phyloP scores from a whole-genome alignment of 2,113 vertebrate genomes.

The Chlamydotis undulata region DNA sequence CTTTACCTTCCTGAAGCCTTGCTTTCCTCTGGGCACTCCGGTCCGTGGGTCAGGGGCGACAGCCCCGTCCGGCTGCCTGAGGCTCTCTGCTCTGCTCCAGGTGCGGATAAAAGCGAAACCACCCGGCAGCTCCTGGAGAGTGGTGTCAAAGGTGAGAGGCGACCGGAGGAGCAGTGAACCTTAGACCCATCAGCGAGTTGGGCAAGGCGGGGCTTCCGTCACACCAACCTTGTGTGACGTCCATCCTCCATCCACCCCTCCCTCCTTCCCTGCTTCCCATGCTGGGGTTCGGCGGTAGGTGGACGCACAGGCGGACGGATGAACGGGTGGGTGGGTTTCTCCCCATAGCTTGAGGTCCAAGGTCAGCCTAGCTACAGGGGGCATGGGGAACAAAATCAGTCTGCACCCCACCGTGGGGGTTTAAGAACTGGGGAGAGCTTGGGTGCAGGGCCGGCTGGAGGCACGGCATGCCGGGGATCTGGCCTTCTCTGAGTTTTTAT shows the following conservation, averaged over 20 bases:
- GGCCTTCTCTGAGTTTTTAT: neutral
- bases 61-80: rapidly evolving
- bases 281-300: neutral
- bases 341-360: rapidly evolving
- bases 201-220: neutral
- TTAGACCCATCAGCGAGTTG: neutral
- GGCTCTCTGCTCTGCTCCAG: rapidly evolving
- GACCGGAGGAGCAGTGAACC: neutral
- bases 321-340: neutral
- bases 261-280: rapidly evolving
- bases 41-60: neutral
- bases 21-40: rapidly evolving
- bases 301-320: too few species aligned
- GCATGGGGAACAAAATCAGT: neutral
- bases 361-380: neutral
- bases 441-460: rapidly evolving
- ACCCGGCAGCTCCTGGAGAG: rapidly evolving
- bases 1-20: slow-evolving; percentile 26
- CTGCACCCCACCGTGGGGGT: rapidly evolving
- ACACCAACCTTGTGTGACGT: rapidly evolving
- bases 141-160: neutral
- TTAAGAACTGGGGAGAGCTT: neutral
- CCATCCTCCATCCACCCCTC: neutral
- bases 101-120: neutral
- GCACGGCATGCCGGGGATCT: rapidly evolving